A percentile compares a stretch with the other conserved stretches of the same genome.
Evolutionary conservation across 2,797 vertebrate species (phyloP).

Genomic region (Typhlichthys eigenmanni): DNA sequence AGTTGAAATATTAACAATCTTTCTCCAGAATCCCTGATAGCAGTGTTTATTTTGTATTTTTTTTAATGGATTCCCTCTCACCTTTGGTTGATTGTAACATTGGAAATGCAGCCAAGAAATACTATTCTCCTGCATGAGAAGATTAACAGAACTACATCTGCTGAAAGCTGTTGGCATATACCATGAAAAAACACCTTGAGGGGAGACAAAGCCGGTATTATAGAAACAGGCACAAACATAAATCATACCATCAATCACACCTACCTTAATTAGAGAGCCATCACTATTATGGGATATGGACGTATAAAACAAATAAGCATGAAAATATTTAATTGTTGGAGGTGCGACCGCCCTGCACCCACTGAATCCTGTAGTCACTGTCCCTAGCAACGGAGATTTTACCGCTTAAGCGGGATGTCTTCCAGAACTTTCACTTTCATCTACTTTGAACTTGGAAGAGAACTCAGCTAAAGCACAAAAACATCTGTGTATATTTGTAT

Average conservation of each 20-base stretch:
- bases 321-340: constrained; percentile 43
- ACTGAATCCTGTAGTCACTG: constrained; percentile 37
- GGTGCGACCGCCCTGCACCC: constrained; percentile 9
- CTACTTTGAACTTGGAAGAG: constrained; percentile 11
- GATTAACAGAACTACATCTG: neutral
- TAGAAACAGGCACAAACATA: constrained; percentile 32
- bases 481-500: neutral
- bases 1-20: too few relatives aligned
- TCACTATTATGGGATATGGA: too few relatives aligned
- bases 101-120: too few relatives aligned
- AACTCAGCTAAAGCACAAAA: neutral
- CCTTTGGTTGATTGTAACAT: too few relatives aligned
- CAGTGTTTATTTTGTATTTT: too few relatives aligned
- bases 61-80: too few relatives aligned
- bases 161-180: neutral
- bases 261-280: too few relatives aligned
- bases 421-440: constrained; percentile 12
- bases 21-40: too few relatives aligned
- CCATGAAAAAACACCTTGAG: neutral
- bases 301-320: constrained; percentile 17
- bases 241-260: constrained; percentile 1
- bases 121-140: neutral
- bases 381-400: neutral
- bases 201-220: neutral
- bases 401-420: constrained; percentile 11